Percentiles rank a stretch among this genome's conserved stretches.
These are phyloP conservation scores for Borostomias antarcticus DNA, from an alignment of 2,797 vertebrate genomes.

Conservation along the genomic window DNA sequence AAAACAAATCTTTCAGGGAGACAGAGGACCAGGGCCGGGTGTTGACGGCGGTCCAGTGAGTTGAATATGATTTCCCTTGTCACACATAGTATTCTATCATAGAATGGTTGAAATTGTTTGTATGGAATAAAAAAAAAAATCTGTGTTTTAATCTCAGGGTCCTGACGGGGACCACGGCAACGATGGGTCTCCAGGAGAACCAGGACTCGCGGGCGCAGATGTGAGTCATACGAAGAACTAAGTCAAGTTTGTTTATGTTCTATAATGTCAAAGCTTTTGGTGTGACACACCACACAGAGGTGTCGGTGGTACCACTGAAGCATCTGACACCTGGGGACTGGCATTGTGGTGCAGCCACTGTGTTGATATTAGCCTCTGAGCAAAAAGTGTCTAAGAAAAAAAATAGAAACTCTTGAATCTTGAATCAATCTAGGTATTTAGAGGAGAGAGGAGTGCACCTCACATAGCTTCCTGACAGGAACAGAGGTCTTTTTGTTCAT, in stretches of 20 bases:
- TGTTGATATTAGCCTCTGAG: conserved; percentile 46
- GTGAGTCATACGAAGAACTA: conserved; percentile 70
- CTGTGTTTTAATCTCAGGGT: conserved; percentile 75
- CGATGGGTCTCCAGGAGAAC: conserved; percentile 80
- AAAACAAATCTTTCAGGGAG: conserved; percentile 61
- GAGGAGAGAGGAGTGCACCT: conserved; percentile 39
- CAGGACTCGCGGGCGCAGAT: conserved; percentile 88
- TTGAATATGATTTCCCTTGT: conserved; percentile 6
- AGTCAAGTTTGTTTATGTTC: conserved; percentile 10
- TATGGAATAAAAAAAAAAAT: not conserved
- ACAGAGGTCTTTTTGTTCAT: conserved; percentile 76
- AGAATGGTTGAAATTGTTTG: not conserved
- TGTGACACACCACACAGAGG: not conserved
- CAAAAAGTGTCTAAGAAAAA: conserved; percentile 19
- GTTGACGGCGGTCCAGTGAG: conserved; percentile 68
- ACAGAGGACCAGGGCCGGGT: conserved; percentile 68
- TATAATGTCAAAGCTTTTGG: not conserved
- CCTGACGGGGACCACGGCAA: conserved; percentile 83
- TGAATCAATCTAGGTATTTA: conserved; percentile 60
- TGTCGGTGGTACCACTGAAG: conserved; percentile 24
- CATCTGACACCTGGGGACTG: conserved; percentile 26
- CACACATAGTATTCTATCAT: not conserved
- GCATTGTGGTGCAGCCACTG: conserved; percentile 42
- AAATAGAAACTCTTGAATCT: conserved; percentile 39
- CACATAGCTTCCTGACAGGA: conserved; percentile 57